Conservation (phyloP, 1,140 invertebrate species). For the Formica exsecta region DNA sequence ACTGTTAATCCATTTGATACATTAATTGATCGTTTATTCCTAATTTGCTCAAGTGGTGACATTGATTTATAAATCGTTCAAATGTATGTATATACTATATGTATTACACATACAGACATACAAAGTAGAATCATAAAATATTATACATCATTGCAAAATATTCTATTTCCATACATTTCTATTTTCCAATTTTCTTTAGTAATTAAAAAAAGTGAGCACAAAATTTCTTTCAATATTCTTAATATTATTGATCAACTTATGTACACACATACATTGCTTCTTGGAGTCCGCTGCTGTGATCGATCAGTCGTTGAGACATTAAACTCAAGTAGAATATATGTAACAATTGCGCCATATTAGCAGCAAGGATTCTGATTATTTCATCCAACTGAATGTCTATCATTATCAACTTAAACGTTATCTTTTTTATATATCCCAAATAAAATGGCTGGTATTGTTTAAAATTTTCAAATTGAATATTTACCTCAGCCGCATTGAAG, state of each 20-base stretch:
- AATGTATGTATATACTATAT: neutral
- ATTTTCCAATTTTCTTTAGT: neutral
- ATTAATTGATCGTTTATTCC: neutral
- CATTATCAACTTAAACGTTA: conserved; percentile 36
- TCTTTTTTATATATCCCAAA: neutral
- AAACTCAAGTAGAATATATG: conserved; percentile 8
- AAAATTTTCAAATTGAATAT: neutral
- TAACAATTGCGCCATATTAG: neutral
- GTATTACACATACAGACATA: too few relatives aligned
- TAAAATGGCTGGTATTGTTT: neutral
- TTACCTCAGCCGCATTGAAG: conserved; percentile 28
- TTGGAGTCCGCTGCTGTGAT: conserved; percentile 14
- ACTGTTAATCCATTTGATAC: conserved; percentile 5
- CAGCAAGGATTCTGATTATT: conserved; percentile 16
- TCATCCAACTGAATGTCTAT: conserved; percentile 3
- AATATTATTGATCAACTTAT: neutral
- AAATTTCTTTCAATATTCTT: neutral
- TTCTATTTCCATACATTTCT: neutral
- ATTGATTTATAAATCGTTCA: neutral
- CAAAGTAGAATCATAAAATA: neutral
- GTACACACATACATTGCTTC: conserved; percentile 10
- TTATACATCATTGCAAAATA: neutral
- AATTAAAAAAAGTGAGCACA: neutral
- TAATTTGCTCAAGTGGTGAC: neutral
- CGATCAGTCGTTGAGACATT: conserved; percentile 25